Base-by-base conservation (phyloP, 1,140 invertebrate genomes). In the Phymastichus coffea region DNA sequence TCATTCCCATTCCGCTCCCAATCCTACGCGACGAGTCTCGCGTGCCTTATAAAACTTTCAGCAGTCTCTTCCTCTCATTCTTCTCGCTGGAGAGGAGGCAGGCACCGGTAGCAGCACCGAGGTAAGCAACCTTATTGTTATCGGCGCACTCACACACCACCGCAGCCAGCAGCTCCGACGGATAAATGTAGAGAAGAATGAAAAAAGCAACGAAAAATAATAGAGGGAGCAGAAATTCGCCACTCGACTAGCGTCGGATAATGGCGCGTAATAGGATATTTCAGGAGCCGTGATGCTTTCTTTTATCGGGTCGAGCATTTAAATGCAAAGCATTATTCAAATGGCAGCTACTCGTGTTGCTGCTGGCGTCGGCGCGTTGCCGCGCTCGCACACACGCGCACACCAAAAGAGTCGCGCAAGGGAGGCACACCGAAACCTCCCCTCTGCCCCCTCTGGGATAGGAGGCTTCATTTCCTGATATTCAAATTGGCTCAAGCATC, bases 251-350 rank as follows among this genome's bases (percentile, higher is more conserved):
- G 22, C 28, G 49, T 47, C 33, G 65, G 71, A 77, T 76, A 73
- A 77, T 75, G 68, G 70, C 63, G 46, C 67, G 71, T 76, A 77
- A 77, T 76, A 70, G 70, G 70, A 75, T 76, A 71, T 74, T 75
- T 74, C 70, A 71, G 76, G 71, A 72, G 68, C 68, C 60, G 30
- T 63, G 63, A 64, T 67, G 67, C 67, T 74, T 75, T 76, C 71
- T 76, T 75, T 77, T 74, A 77, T 77, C 71, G 68, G 55, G 28
- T 60, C 40, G 57, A 59, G 67, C 71, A 75, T 77, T 77, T 77
- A 73, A 76, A 77, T 77, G 73, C 74, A 74, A 76, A 77, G 75
- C 75, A 77, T 76, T 76, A 76, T 77, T 77, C 73, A 77, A 77
- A 77, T 75, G 56, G 60, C 67, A 63, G 61, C 20, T 25, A 12